Evolutionary conservation across 2,888 invertebrate species (phyloP), one percentile per base, ranked within the genome.

Genomic region (Idaea biselata): DNA sequence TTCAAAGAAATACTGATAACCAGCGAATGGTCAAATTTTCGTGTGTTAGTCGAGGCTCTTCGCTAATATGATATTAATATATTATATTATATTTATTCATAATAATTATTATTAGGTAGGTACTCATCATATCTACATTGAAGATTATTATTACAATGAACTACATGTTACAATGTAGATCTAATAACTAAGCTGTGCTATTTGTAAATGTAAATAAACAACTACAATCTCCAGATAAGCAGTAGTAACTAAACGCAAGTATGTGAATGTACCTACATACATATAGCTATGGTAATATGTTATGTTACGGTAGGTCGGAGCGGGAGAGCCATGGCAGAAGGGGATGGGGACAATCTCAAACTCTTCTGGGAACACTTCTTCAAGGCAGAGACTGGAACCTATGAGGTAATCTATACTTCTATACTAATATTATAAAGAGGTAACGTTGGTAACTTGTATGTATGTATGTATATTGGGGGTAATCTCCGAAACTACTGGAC

Each of bases 341-440:
- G 83, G 68, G 87, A 84, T 63, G 86, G 81, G 59, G 88, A 89
- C 72, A 75, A 83, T 16, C 81, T 92, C 63, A 93, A 93, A 76
- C 71, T 93, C 62, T 91, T 93, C 73, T 95, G 95, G 94, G 94
- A 94, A 68, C 91, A 92, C 67, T 95, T 94, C 83, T 93, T 94
- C 82, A 93, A 93, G 74, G 93, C 94, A 11, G 94, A 94, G 77
- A 92, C 93, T 60, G 94, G 94, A 18, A 93, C 94, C 76, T 93
- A 94, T 81, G 94, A 94, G 94, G 95, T 94, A 83, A 77, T 11
- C 32, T 32, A 8, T n/a, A n/a, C n/a, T n/a, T n/a, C n/a, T n/a
- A n/a, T n/a, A n/a, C n/a, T n/a, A n/a, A n/a, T n/a, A n/a, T n/a
- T n/a, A n/a, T n/a, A n/a, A n/a, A n/a, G n/a, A n/a, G n/a, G n/a